Percentiles rank a stretch among this genome's conserved stretches.
phyloP scores from a whole-genome alignment of 1,140 invertebrate species.

The Drosophila gunungcola region DNA sequence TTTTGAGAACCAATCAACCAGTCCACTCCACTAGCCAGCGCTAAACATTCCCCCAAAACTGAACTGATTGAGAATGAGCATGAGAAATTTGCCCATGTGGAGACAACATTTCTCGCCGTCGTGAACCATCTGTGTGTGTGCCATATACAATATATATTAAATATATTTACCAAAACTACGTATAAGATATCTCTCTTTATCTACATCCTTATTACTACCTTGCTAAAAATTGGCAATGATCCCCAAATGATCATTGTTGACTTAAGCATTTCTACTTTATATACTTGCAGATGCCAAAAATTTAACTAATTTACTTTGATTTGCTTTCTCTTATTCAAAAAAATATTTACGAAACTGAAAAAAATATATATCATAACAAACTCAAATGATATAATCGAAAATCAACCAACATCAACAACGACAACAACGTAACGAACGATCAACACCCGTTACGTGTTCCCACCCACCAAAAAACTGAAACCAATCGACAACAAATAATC shows the following conservation, averaged over 20 bases:
- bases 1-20: conserved; percentile 65
- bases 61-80: conserved; percentile 51
- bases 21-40: conserved; percentile 69
- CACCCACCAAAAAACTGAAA: conserved; percentile 50
- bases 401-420: conserved; percentile 63
- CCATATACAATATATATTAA: conserved; percentile 34
- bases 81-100: conserved; percentile 61
- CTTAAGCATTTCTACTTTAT: conserved; percentile 84
- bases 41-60: conserved; percentile 69
- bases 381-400: conserved; percentile 69
- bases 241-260: conserved; percentile 75
- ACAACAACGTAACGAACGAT: conserved; percentile 72
- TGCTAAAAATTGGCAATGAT: conserved; percentile 79
- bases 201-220: conserved; percentile 51
- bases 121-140: conserved; percentile 67
- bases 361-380: conserved; percentile 55
- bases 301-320: conserved; percentile 84
- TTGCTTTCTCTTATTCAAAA: conserved; percentile 84
- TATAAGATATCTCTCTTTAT: conserved; percentile 40
- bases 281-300: conserved; percentile 83
- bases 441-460: conserved; percentile 71
- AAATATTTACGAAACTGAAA: conserved; percentile 47
- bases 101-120: conserved; percentile 75
- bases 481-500: conserved; percentile 56
- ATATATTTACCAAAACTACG: conserved; percentile 27